These are phyloP conservation scores for Hycleus phaleratus DNA, from an alignment of 1,140 invertebrate genomes.

Conservation along the genomic window DNA sequence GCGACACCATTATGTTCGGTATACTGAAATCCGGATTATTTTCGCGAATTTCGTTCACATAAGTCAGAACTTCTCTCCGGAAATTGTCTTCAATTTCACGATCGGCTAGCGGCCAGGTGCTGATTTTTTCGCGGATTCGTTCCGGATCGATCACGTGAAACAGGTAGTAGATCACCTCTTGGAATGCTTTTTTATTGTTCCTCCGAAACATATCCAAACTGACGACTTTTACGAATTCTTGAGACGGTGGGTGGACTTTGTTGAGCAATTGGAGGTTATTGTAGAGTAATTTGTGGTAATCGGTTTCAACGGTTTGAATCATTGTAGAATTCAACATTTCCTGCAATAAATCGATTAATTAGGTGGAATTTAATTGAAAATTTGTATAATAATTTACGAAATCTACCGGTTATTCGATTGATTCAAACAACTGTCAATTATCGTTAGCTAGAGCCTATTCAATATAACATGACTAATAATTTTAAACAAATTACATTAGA, in stretches of 20 bases:
- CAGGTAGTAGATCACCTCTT: constrained; percentile 31
- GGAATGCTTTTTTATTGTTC: constrained; percentile 35
- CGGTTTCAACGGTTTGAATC: too few species aligned
- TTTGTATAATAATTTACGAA: too few species aligned
- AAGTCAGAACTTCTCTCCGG: constrained; percentile 28
- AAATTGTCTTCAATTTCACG: constrained; percentile 29
- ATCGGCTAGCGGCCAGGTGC: constrained; percentile 27
- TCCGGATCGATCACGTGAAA: constrained; percentile 26
- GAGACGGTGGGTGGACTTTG: constrained; percentile 20
- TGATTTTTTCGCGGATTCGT: constrained; percentile 27
- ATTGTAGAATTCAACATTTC: too few species aligned
- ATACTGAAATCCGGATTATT: constrained; percentile 27
- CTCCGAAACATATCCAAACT: constrained; percentile 37
- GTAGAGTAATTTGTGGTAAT: constrained; percentile 22
- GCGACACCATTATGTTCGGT: constrained; percentile 29
- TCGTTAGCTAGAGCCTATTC: too few species aligned
- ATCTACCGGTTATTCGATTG: too few species aligned
- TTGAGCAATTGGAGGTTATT: constrained; percentile 23
- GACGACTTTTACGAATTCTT: constrained; percentile 27
- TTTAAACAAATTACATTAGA: too few species aligned
- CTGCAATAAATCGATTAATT: too few species aligned
- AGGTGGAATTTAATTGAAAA: too few species aligned
- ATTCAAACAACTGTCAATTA: too few species aligned
- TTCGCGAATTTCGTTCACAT: constrained; percentile 29
- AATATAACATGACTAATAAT: too few species aligned